A percentile compares a stretch with the other conserved stretches of the same genome.
Evolutionary conservation across 2,113 vertebrate genomes (phyloP).

Genomic region (Indicator indicator): DNA sequence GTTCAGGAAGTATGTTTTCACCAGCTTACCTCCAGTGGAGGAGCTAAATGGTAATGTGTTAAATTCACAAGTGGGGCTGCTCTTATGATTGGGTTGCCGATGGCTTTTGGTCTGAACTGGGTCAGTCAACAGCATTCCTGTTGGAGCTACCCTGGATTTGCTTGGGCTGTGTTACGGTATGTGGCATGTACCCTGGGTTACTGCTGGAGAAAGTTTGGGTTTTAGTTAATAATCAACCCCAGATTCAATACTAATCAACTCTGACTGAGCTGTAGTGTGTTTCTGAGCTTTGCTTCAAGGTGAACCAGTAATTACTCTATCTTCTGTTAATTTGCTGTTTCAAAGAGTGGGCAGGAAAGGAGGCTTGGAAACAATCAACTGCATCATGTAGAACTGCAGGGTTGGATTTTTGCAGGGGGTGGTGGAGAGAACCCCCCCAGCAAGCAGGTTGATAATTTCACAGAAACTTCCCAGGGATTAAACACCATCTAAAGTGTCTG

Average conservation of each 20-base stretch:
- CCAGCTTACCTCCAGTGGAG: not conserved
- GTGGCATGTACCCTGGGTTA: not conserved
- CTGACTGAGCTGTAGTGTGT: conserved; percentile 35
- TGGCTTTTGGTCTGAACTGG: not conserved
- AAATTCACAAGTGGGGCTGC: not conserved
- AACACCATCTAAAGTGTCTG: conserved; percentile 28
- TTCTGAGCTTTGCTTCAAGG: conserved; percentile 73
- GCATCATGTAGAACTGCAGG: not conserved
- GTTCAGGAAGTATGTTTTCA: conserved; percentile 41
- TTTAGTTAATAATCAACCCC: conserved; percentile 79
- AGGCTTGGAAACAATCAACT: conserved; percentile 16
- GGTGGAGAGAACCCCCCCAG: no score
- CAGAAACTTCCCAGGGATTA: conserved; percentile 37
- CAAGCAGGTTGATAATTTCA: conserved; percentile 34
- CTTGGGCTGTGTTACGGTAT: conserved; percentile 39
- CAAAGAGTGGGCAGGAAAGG: conserved; percentile 15
- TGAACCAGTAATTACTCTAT: conserved; percentile 63
- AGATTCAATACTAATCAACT: conserved; percentile 67
- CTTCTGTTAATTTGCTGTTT: conserved; percentile 48
- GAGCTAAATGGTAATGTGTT: not conserved
- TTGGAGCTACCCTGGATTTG: conserved; percentile 21
- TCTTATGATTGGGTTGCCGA: not conserved
- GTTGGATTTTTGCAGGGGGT: no score
- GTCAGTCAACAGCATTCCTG: conserved; percentile 21
- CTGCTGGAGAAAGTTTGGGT: conserved; percentile 54